Base-by-base conservation (phyloP, 2,797 vertebrate genomes). In the Thaleichthys pacificus region DNA sequence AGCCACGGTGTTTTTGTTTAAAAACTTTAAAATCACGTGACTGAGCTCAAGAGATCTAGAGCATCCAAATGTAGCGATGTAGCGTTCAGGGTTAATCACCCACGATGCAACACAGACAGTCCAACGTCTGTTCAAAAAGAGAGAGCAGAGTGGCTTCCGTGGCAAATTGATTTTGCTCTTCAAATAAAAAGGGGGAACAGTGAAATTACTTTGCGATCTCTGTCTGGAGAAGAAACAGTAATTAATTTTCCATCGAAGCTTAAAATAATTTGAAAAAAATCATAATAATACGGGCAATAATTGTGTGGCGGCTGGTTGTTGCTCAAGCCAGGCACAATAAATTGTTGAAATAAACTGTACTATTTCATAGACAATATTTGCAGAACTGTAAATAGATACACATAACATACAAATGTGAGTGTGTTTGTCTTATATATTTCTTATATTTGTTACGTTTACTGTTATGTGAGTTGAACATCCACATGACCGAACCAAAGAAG, bases 31-130 rank as follows among this genome's bases (percentile, higher is more conserved):
- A n/a, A 2, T 56, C 17, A n/a, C 4, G 2, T 56, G 51, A 56
- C 51, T 17, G 4, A 14, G 49, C 49, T 51, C 49, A 4, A 56
- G 15, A 75, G 84, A 91, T 88, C 80, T 89, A 85, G 90, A 90
- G 85, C 89, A 88, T 87, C 88, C 85, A 90, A 86, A 92, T 92
- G 89, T 91, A 89, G 88, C 78, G 66, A 70, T 74, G 80, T 58
- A 72, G 83, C 84, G 79, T 86, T 81, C 71, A 70, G 82, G 86
- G 91, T 91, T 91, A 92, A 93, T 91, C 80, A 86, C 84, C 83
- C 79, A 83, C 78, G 76, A 80, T 87, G 75, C 84, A 78, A 72
- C 30, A 28, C 83, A 88, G 84, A 81, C 80, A 78, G 70, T 83
- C 80, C 70, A 75, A 85, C 70, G 84, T 89, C 86, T 91, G 87